Evolutionary conservation across 2,888 invertebrate genomes (phyloP), one percentile per base, ranked within the genome.

Genomic region (Cataglyphis rosenhaueri): DNA sequence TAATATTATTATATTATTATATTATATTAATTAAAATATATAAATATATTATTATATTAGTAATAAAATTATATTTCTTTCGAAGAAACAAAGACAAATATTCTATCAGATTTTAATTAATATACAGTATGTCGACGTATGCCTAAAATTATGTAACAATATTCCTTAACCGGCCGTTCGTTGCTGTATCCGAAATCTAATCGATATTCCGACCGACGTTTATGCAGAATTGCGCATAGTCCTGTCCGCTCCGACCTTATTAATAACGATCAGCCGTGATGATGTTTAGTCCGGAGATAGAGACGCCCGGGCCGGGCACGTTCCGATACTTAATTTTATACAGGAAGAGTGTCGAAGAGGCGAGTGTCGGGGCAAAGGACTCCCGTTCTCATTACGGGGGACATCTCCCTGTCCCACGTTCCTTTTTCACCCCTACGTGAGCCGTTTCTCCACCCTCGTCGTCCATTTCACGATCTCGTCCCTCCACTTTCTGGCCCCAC

Each of bases 321-420:
- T 87, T 41, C 81, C 74, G 84, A 87, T 89, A 89, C 83, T 89
- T 89, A 89, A 89, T 89, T 89, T 79, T 81, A 66, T 82, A 70
- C 70, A 64, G 82, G 70, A 84, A 75, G 84, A 89, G 85, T 83
- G 83, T 64, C 71, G 70, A 83, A 84, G 86, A 82, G 44, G 44
- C 44, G 44, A 44, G 48, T 18, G 8, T 52, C 64, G 83, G 41
- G 52, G 64, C 48, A 41, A 73, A 62, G 41, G 38, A 66, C 44
- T 59, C 64, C 25, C 12, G 32, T 41, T 70, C 75, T 82, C 68
- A 73, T 85, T 62, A 75, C 87, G 75, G 35, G 35, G 35, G 71
- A 76, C 83, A 65, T 86, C 82, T 74, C 84, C 66, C 52, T 55
- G 65, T 75, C 55, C n/a, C 57, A 44, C 52, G 66, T 64, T 25